Evolutionary conservation across 2,888 invertebrate genomes (phyloP).

Genomic region (Latrodectus hesperus): DNA sequence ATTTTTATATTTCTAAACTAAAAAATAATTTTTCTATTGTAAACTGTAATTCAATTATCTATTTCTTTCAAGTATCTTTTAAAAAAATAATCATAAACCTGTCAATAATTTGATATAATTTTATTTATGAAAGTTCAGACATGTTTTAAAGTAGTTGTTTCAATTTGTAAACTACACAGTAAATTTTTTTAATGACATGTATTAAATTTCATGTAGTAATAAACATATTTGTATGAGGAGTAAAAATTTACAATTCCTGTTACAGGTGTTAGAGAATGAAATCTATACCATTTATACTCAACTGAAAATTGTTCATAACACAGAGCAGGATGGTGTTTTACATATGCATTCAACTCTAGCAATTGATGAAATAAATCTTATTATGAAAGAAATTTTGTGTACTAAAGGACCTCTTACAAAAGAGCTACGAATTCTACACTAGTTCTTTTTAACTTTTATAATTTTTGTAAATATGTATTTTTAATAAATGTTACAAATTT

Average conservation of each 20-base stretch:
- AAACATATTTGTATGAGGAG: background rate
- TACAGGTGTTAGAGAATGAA: constrained; percentile 79
- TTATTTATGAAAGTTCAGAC: no score
- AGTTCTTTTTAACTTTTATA: background rate
- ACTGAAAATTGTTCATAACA: constrained; percentile 81
- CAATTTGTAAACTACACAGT: background rate
- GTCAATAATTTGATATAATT: no score
- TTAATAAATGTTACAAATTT: background rate
- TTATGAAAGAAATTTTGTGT: constrained; percentile 80
- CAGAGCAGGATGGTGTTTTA: constrained; percentile 82
- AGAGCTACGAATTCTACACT: constrained; percentile 75
- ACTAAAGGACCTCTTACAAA: constrained; percentile 79
- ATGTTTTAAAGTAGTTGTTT: background rate
- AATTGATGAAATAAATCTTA: constrained; percentile 84
- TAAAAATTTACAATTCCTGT: background rate
- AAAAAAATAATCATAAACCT: no score
- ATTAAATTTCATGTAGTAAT: background rate
- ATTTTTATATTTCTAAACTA: no score
- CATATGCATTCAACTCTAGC: constrained; percentile 85
- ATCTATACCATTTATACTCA: constrained; percentile 83
- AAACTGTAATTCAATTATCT: no score
- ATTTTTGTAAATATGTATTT: constrained; percentile 5
- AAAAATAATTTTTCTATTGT: no score
- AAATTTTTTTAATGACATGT: background rate
- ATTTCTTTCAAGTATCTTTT: no score